These are phyloP conservation scores for Corbicula japonica DNA, from an alignment of 2,888 invertebrate genomes.

Conservation along the genomic window DNA sequence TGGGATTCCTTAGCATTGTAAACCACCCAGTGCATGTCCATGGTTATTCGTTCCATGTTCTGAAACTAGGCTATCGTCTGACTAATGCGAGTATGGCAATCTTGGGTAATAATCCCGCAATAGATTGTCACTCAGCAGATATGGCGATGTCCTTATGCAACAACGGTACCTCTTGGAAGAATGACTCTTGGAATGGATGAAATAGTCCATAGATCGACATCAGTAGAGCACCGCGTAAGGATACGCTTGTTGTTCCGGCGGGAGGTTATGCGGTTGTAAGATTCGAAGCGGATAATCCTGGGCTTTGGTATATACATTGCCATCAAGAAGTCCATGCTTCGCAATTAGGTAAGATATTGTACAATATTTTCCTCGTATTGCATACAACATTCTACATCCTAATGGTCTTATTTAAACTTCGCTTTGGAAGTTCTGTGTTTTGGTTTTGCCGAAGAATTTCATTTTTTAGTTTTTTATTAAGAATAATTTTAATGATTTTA, in stretches of 20 bases:
- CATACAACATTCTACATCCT: too few relatives aligned
- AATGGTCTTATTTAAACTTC: too few relatives aligned
- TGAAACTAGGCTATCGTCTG: conserved; percentile 35
- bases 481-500: too few relatives aligned
- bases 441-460: too few relatives aligned
- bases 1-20: conserved; percentile 1
- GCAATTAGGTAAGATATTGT: not conserved
- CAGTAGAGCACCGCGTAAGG: conserved; percentile 23
- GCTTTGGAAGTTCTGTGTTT: too few relatives aligned
- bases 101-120: not conserved
- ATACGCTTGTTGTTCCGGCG: conserved; percentile 78
- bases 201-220: conserved; percentile 27
- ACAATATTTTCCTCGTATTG: not conserved
- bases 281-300: conserved; percentile 80
- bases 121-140: conserved; percentile 20
- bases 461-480: too few relatives aligned
- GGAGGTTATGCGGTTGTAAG: conserved; percentile 80
- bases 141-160: conserved; percentile 23
- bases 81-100: not conserved
- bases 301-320: conserved; percentile 80
- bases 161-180: conserved; percentile 22
- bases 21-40: conserved; percentile 49
- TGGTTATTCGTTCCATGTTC: conserved; percentile 42
- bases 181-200: conserved; percentile 28
- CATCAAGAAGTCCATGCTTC: conserved; percentile 54